Evolutionary conservation across 2,797 vertebrate genomes (phyloP).

Genomic region (Esox lucius): DNA sequence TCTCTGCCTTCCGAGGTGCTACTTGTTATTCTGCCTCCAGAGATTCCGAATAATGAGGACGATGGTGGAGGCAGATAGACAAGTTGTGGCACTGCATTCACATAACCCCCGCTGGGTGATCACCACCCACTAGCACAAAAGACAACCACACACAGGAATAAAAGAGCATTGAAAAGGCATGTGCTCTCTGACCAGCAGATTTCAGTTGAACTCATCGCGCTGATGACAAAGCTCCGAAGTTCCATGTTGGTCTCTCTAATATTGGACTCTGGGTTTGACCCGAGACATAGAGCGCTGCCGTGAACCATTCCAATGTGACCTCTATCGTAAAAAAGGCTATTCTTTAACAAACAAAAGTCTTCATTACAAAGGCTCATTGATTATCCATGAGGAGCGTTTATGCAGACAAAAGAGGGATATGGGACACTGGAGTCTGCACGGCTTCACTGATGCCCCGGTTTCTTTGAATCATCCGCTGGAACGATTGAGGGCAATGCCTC

Average conservation of each 20-base stretch:
- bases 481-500: slow-evolving; percentile 27
- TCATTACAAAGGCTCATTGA: slow-evolving; percentile 41
- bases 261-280: slow-evolving; percentile 24
- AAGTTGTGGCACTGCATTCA: slow-evolving; percentile 5
- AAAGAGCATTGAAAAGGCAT: slow-evolving; percentile 3
- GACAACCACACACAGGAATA: not conserved
- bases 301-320: slow-evolving; percentile 24
- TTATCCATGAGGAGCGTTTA: slow-evolving; percentile 27
- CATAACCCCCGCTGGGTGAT: not conserved
- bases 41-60: slow-evolving; percentile 19
- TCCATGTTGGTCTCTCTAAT: slow-evolving; percentile 3
- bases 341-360: slow-evolving; percentile 34
- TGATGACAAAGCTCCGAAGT: not conserved
- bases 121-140: not conserved
- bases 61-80: not conserved
- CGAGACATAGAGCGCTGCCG: not conserved
- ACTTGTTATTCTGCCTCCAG: slow-evolving; percentile 22
- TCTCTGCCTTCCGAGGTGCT: slow-evolving; percentile 12
- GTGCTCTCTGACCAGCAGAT: not conserved
- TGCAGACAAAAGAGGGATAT: slow-evolving; percentile 26
- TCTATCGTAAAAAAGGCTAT: slow-evolving; percentile 18
- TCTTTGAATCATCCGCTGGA: slow-evolving; percentile 41
- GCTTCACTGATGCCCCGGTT: slow-evolving; percentile 24
- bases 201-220: not conserved
- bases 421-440: slow-evolving; percentile 8